Base-by-base conservation (phyloP, 1,140 invertebrate genomes). In the Drosophila busckii region DNA sequence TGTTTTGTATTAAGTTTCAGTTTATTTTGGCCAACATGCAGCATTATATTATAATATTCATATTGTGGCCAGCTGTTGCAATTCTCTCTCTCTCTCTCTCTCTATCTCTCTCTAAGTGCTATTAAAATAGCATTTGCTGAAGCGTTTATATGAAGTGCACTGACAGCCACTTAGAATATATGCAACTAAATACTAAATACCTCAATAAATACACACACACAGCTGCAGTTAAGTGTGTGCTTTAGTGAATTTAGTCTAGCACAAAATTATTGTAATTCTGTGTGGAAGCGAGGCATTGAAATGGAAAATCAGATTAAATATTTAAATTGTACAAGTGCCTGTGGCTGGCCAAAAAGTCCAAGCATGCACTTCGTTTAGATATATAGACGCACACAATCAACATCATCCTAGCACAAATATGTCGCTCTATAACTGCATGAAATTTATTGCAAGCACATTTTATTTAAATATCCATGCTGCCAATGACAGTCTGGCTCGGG, bases 271-370 rank as follows among this genome's bases (percentile, higher is more conserved):
- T 65, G 42, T 65, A 54, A 65, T 61, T 56, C 45, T 40, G 31
- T 49, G 56, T 56, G 50, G 26, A 19, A 37, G 19, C 8, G 13
- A 48, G 63, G 50, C 50, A 62, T 55, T 61, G 44, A 76, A 83
- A 63, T 55, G 73, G 80, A 58, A 80, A 80, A 80, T 82, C 75
- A 69, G 70, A 67, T 83, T 83, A 83, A 76, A 83, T 83, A 83
- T 83, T 83, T 83, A 84, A 84, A 83, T 68, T 58, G 44, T 48
- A 42, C 50, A 49, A 63, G 41, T 60, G 63, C 29, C 62, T 76
- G 70, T 62, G 71, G 71, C 66, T 56, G 29, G 52, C 61, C 71
- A 66, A 62, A n/a, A 64, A 66, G 28, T 49, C 31, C 25, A 9
- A 58, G 26, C 7, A 41, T 25, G 9, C 37, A 29, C 38, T 49